Percentiles rank a stretch among this genome's conserved stretches.
Conservation (phyloP, 30 jellyfish, hydroid and myxozoan species). For the Pseudorhiza aurosa region DNA sequence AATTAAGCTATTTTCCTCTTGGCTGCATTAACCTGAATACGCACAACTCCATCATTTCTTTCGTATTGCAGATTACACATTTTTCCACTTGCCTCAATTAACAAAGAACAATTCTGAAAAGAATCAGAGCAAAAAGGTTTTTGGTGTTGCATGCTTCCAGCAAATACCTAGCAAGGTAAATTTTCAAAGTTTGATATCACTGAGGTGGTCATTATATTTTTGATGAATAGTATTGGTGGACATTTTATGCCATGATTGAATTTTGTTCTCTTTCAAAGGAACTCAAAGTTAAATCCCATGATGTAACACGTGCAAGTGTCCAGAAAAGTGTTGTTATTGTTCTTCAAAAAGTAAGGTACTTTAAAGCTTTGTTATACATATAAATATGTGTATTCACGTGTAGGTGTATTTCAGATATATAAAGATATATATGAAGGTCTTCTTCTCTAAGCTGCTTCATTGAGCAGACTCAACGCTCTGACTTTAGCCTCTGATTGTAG, state of each 20-base stretch:
- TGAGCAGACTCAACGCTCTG: too few relatives aligned
- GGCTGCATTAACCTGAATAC: too few relatives aligned
- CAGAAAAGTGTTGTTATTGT: conserved; percentile 94
- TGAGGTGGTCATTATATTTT: not conserved
- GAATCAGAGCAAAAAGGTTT: conserved; percentile 43
- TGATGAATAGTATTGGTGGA: not conserved
- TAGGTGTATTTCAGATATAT: too few relatives aligned
- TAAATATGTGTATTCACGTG: too few relatives aligned
- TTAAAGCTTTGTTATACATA: too few relatives aligned
- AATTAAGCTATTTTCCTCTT: too few relatives aligned
- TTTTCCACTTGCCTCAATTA: conserved; percentile 78
- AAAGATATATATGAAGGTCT: too few relatives aligned
- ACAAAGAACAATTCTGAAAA: conserved; percentile 49
- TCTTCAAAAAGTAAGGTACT: conserved; percentile 78
- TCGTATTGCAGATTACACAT: conserved; percentile 52
- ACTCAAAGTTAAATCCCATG: conserved; percentile 71
- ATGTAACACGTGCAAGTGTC: conserved; percentile 90
- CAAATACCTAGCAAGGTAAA: conserved; percentile 87
- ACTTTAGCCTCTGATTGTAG: too few relatives aligned
- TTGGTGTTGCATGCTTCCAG: conserved; percentile 90
- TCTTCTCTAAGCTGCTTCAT: too few relatives aligned
- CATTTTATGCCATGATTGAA: not conserved
- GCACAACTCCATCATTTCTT: too few relatives aligned
- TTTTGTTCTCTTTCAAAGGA: conserved; percentile 54
- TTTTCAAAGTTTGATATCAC: not conserved